A percentile compares a stretch with the other conserved stretches of the same genome.
These are phyloP conservation scores for Apolygus lucorum DNA, from an alignment of 1,140 invertebrate species.

Conservation along the genomic window DNA sequence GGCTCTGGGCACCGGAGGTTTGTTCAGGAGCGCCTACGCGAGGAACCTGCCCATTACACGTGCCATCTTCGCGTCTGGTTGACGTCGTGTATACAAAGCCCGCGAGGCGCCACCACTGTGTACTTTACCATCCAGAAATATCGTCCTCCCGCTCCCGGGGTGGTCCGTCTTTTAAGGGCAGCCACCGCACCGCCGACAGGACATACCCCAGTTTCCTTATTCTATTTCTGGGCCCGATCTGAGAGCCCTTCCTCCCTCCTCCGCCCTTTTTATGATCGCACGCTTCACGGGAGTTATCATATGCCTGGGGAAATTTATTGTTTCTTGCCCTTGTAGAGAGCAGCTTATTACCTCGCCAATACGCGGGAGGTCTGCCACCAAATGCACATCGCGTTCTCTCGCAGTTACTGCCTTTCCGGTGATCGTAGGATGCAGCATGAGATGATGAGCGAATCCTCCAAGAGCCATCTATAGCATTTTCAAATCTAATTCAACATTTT, in stretches of 20 bases:
- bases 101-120: constrained; percentile 14
- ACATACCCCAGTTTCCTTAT: constrained; percentile 14
- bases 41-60: constrained; percentile 14
- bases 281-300: constrained; percentile 3
- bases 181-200: neutral
- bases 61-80: constrained; percentile 6
- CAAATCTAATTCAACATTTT: too few species aligned
- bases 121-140: constrained; percentile 10
- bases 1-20: neutral
- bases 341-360: neutral
- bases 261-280: neutral
- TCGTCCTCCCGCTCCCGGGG: constrained; percentile 6
- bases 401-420: too few species aligned
- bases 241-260: neutral
- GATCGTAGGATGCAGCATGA: too few species aligned
- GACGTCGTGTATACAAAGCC: constrained; percentile 10
- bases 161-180: neutral
- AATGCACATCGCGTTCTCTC: too few species aligned
- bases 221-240: neutral
- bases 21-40: neutral
- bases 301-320: constrained; percentile 4
- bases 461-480: too few species aligned
- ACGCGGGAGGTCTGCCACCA: neutral
- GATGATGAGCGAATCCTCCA: too few species aligned
- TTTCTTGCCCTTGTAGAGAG: neutral